Percentiles rank a stretch among this genome's conserved stretches.
Conservation (phyloP, 2,888 invertebrate species). For the Polyommatus iphigenia region DNA sequence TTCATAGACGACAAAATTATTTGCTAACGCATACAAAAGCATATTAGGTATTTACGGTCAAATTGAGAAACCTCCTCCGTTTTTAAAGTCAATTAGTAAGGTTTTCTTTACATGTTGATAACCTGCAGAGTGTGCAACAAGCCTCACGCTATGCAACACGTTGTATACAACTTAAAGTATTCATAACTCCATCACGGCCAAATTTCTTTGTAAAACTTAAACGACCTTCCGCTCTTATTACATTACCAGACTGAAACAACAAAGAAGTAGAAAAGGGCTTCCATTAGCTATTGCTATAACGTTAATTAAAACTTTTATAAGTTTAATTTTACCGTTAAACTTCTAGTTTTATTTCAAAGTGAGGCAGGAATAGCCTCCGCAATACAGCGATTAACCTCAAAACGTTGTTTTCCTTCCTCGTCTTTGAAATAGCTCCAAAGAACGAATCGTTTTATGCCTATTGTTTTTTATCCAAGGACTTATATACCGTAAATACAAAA, state of each 20-base stretch:
- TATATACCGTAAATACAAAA: not conserved
- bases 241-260: constrained; percentile 3
- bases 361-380: not conserved
- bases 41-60: no score
- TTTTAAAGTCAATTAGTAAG: no score
- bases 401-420: constrained; percentile 1
- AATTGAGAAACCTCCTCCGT: no score
- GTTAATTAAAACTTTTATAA: constrained; percentile 38
- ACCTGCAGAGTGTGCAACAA: no score
- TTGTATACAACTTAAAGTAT: no score
- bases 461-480: not conserved
- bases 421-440: not conserved
- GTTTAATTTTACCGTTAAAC: constrained; percentile 31
- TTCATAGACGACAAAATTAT: no score
- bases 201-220: not conserved
- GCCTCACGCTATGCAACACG: no score
- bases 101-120: no score
- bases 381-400: constrained; percentile 19
- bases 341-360: constrained; percentile 33
- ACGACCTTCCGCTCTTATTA: not conserved
- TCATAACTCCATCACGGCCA: not conserved
- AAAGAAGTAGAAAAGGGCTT: not conserved
- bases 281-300: constrained; percentile 21
- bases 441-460: not conserved
- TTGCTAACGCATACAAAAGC: no score